Base-by-base conservation (phyloP, 1,140 invertebrate species). In the Micrasema minimum region DNA sequence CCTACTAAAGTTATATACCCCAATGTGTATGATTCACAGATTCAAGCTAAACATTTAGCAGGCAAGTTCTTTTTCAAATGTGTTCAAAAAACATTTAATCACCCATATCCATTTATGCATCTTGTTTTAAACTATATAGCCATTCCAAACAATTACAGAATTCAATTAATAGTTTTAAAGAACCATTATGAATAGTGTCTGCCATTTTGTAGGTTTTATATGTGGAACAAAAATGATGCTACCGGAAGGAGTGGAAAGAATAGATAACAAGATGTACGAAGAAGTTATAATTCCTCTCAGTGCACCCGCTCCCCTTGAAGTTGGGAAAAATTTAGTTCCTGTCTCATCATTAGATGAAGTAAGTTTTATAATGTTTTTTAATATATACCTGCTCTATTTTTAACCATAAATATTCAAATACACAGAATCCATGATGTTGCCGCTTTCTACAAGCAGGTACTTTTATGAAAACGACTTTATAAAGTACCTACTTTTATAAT, bases 231-330 rank as follows among this genome's bases (percentile, higher is more conserved):
- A 94, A 80, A 87, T 97, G 69, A 81, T 91, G 35, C 80, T 98
- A 10, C 94, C 96, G 0, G 90, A 92, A 73, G 92, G 90, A 74
- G 89, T 93, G 16, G 81, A 86, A 22, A 88, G 91, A 73, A 90
- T 89, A 43, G 88, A 92, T 77, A 89, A 83, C 45, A 88, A 90
- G 72, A 85, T 90, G 66, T 95, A 89, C 79, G 95, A 98, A 81
- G 94, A 98, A 86, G 90, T 99, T 2, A 86, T 87, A 20, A 95
- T 99, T 78, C 96, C 96, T 1, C 87, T 92, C 12, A 88, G 88
- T 69, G 89, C 91, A 61, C 80, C 86, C 12, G 83, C 89, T 0
- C 85, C 89, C 3, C 80, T 90, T 0, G 80, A 87, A 68, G 85
- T 96, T 51, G 90, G 91, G 1, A 90, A 90, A 65, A 85, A 90